Evolutionary conservation across 1,140 invertebrate species (phyloP).

Genomic region (Aphaenogaster floridana): DNA sequence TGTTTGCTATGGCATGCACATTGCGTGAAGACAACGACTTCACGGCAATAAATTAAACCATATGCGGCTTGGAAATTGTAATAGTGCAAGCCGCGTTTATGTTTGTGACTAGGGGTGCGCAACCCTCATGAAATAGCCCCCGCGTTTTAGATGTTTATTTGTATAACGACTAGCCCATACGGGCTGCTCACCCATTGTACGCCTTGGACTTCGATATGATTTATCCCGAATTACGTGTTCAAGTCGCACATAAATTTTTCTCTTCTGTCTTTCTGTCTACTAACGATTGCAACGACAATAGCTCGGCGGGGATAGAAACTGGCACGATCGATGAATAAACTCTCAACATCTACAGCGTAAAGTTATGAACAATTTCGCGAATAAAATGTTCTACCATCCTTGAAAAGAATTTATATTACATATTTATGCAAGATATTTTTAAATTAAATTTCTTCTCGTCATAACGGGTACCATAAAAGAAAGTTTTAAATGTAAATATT

Average conservation of each 20-base stretch:
- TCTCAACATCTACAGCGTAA: neutral
- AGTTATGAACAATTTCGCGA: constrained; percentile 16
- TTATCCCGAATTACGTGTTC: constrained; percentile 33
- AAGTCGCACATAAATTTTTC: constrained; percentile 39
- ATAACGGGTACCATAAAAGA: neutral
- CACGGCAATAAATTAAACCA: constrained; percentile 39
- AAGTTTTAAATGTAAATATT: constrained; percentile 28
- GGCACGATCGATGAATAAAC: neutral
- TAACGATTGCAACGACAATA: constrained; percentile 10
- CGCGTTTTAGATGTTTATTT: constrained; percentile 42
- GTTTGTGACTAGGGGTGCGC: constrained; percentile 5
- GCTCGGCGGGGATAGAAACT: neutral
- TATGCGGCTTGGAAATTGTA: constrained; percentile 41
- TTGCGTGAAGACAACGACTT: neutral
- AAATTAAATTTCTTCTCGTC: constrained; percentile 10
- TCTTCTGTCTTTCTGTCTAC: neutral
- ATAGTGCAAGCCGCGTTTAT: constrained; percentile 21
- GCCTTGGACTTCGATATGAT: constrained; percentile 19
- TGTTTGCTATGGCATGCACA: neutral
- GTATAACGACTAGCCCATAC: constrained; percentile 27
- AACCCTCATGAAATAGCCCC: constrained; percentile 12
- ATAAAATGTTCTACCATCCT: constrained; percentile 10
- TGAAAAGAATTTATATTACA: constrained; percentile 20
- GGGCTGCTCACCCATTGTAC: constrained; percentile 13
- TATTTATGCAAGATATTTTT: constrained; percentile 31